phyloP scores from a whole-genome alignment of 2,797 vertebrate species.

The Glossophaga mutica region DNA sequence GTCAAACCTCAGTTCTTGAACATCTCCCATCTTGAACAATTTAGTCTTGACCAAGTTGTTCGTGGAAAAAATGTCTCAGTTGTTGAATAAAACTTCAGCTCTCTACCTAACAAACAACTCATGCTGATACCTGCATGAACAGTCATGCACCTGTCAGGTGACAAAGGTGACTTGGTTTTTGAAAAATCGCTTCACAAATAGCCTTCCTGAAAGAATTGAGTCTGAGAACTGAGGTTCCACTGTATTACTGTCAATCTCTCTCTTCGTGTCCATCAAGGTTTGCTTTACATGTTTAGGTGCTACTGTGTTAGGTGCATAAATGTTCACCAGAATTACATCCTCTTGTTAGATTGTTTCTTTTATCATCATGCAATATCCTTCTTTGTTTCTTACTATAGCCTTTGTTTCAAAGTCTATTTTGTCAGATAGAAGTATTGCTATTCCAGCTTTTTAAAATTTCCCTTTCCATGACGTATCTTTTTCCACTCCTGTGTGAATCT shows the following conservation, averaged over 20 bases:
- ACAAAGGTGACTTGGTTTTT: neutral
- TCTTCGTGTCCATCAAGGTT: neutral
- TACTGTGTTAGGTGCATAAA: neutral
- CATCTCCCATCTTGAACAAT: neutral
- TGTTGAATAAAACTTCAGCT: neutral
- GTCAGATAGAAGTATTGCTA: neutral
- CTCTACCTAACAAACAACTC: neutral
- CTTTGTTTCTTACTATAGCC: neutral
- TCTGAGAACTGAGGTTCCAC: neutral
- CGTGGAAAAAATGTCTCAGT: neutral
- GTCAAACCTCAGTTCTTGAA: neutral
- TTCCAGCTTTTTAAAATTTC: neutral
- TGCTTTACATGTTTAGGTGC: too few relatives aligned
- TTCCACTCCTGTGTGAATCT: neutral
- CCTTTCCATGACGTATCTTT: neutral
- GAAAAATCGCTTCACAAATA: neutral
- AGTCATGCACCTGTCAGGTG: neutral
- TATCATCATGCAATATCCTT: neutral
- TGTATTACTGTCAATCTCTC: neutral
- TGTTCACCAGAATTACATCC: neutral
- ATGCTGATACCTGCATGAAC: neutral
- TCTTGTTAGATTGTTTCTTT: neutral
- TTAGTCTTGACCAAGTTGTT: neutral
- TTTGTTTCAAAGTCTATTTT: neutral
- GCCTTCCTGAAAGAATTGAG: neutral